Percentiles rank a stretch among this genome's conserved stretches.
Evolutionary conservation across 2,113 vertebrate species (phyloP).

Genomic region (Brachyhypopomus occidentalis): DNA sequence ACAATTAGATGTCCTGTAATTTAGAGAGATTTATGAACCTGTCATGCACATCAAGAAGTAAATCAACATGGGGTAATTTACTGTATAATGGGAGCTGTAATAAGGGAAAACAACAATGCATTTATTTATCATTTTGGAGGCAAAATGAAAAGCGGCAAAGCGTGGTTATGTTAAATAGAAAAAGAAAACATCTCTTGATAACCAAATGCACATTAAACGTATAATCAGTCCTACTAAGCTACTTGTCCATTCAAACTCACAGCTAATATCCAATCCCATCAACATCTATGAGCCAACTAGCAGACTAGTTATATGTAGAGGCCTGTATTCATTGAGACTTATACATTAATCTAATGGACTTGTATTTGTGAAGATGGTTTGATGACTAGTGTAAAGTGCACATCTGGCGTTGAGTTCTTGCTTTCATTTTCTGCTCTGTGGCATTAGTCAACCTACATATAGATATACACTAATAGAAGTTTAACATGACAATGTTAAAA

Average conservation of each 20-base stretch:
- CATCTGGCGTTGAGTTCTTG: background rate
- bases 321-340: constrained; percentile 13
- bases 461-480: background rate
- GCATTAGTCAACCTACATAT: background rate
- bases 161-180: background rate
- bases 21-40: constrained; percentile 5
- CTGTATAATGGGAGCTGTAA: background rate
- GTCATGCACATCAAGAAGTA: background rate
- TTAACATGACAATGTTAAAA: background rate
- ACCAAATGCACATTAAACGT: background rate
- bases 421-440: background rate
- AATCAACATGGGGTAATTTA: background rate
- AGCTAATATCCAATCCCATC: background rate
- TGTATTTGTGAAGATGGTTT: constrained; percentile 14
- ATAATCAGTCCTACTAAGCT: background rate
- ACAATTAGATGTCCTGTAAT: background rate
- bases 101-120: background rate
- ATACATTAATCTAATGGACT: background rate
- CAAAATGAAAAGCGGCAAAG: background rate
- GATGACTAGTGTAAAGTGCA: constrained; percentile 15
- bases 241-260: background rate
- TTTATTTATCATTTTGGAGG: background rate
- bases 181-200: background rate
- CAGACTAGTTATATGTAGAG: background rate
- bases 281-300: background rate